phyloP scores from a whole-genome alignment of 2,888 invertebrate species.

The Furcula furcula region DNA sequence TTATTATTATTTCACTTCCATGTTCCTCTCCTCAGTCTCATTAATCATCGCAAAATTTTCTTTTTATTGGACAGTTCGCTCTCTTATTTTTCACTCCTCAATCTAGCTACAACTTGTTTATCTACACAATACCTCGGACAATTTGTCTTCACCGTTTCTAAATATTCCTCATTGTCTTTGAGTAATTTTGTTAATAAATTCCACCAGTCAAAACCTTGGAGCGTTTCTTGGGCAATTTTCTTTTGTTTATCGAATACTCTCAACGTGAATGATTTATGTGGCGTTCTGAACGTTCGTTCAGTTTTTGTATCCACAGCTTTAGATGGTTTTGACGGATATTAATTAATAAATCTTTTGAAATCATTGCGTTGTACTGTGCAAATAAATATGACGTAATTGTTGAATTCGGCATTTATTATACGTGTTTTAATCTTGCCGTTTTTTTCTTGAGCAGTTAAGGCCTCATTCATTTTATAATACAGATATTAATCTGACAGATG shows the following conservation, averaged over 20 bases:
- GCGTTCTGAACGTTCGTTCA: constrained; percentile 27
- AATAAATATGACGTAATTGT: constrained; percentile 22
- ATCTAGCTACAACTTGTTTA: constrained; percentile 56
- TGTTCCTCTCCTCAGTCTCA: no score
- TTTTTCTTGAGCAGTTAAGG: constrained; percentile 12
- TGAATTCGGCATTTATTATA: constrained; percentile 13
- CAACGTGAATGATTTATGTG: constrained; percentile 52
- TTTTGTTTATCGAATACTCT: constrained; percentile 61
- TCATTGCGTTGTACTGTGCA: constrained; percentile 28
- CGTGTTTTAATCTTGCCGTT: constrained; percentile 11
- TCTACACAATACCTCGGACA: constrained; percentile 60
- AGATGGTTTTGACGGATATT: constrained; percentile 35
- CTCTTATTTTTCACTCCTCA: constrained; percentile 47
- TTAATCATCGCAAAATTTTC: not conserved
- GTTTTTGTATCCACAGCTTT: constrained; percentile 40
- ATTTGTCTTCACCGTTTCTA: constrained; percentile 71
- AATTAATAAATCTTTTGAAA: constrained; percentile 40
- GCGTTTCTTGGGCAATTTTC: constrained; percentile 48
- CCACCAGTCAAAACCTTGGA: constrained; percentile 63
- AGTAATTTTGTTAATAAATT: constrained; percentile 76
- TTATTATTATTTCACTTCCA: no score
- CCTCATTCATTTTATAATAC: constrained; percentile 18
- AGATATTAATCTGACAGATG: constrained; percentile 31
- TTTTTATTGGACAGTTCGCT: constrained; percentile 1
- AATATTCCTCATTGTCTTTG: constrained; percentile 75